Percentiles rank a stretch among this genome's conserved stretches.
Conservation (phyloP, 92 coral and sea anemone genomes). For the Paragorgia papillata region DNA sequence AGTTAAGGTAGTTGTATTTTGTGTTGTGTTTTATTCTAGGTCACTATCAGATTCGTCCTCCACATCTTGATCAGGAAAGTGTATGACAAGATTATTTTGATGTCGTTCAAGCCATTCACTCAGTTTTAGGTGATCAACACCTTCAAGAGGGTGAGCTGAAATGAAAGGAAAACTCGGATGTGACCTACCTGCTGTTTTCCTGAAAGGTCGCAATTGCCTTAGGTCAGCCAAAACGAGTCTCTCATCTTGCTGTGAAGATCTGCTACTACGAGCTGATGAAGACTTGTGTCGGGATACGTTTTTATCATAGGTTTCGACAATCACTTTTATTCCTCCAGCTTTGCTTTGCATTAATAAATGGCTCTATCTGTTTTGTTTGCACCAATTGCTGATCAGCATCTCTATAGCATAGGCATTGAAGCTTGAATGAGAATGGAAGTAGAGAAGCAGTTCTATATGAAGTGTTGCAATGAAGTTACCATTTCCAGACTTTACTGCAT, state of each 20-base stretch:
- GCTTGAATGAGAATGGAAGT: slow-evolving; percentile 36
- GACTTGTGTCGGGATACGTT: background rate
- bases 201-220: slow-evolving; percentile 21
- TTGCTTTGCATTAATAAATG: slow-evolving; percentile 53
- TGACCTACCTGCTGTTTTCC: background rate
- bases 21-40: no score
- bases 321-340: slow-evolving; percentile 61
- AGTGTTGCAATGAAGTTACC: slow-evolving; percentile 33
- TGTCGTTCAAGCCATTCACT: slow-evolving; percentile 22
- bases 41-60: no score
- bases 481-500: slow-evolving; percentile 52
- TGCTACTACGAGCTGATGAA: background rate
- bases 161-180: slow-evolving; percentile 21
- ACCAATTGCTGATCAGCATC: slow-evolving; percentile 58
- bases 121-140: slow-evolving; percentile 10
- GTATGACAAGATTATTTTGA: slow-evolving; percentile 14
- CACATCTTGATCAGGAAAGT: slow-evolving; percentile 13
- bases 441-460: slow-evolving; percentile 21
- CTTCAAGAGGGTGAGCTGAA: slow-evolving; percentile 21
- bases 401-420: slow-evolving; percentile 46
- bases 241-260: slow-evolving; percentile 31
- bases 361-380: slow-evolving; percentile 65
- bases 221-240: slow-evolving; percentile 17
- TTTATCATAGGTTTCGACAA: slow-evolving; percentile 43
- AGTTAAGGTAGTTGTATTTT: no score